Conservation (phyloP, 2,113 vertebrate species). For the Amphiprion ocellaris region DNA sequence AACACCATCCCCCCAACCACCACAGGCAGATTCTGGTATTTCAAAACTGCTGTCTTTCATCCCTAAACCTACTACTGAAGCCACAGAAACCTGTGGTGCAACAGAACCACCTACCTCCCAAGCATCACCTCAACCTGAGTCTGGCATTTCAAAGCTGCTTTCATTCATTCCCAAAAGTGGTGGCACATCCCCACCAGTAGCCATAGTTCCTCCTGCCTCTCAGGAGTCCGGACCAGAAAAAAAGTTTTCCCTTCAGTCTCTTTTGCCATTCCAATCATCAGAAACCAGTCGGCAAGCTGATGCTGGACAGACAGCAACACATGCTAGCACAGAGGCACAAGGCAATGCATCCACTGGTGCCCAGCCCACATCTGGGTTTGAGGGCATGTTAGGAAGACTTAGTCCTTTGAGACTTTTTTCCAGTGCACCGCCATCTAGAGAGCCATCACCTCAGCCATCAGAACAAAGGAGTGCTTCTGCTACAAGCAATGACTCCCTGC, state of each 20-base stretch:
- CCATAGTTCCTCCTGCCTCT: constrained; percentile 73
- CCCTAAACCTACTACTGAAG: constrained; percentile 69
- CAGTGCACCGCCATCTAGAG: constrained; percentile 71
- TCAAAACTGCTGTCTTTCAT: constrained; percentile 83
- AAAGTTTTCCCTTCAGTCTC: constrained; percentile 81
- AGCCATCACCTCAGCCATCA: constrained; percentile 68
- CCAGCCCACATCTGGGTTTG: constrained; percentile 84
- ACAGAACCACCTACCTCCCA: constrained; percentile 49
- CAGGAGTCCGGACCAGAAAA: constrained; percentile 80
- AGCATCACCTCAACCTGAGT: constrained; percentile 60
- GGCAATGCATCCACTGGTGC: constrained; percentile 32
- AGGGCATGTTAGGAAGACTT: constrained; percentile 88
- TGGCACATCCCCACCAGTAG: constrained; percentile 72
- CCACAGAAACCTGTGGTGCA: constrained; percentile 63
- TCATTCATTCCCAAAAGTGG: constrained; percentile 77
- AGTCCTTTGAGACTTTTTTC: constrained; percentile 87
- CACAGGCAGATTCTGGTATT: constrained; percentile 80
- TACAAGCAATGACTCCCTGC: constrained; percentile 57
- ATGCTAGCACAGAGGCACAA: constrained; percentile 42
- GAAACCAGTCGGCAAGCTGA: constrained; percentile 62
- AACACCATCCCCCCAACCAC: constrained; percentile 41
- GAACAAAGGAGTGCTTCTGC: constrained; percentile 65
- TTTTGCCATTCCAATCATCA: constrained; percentile 79
- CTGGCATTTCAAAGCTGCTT: constrained; percentile 75
- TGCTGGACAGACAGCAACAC: constrained; percentile 21